Evolutionary conservation across 2,113 vertebrate species (phyloP), one percentile per base, ranked within the genome.

Genomic region (Egretta garzetta): DNA sequence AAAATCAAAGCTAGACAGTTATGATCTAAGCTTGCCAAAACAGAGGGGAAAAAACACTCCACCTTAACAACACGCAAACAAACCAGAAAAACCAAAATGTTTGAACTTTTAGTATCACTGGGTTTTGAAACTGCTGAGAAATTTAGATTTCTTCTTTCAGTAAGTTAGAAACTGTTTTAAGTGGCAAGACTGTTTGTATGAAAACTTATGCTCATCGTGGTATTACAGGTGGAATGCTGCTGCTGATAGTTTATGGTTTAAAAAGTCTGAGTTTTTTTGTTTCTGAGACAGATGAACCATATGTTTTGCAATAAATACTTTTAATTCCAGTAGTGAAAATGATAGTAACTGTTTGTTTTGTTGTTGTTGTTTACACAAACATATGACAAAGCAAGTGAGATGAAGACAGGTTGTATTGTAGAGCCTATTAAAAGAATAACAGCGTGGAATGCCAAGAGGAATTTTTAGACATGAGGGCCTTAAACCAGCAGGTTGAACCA

Each of bases 231-330:
- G 55, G 55, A 79, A 92, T 28, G 45, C 70, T 88, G 76, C 55
- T 80, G 68, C 45, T 70, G 28, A 22, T 85, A 79, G 89, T 73
- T 96, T 88, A 72, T 79, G 52, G 35, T 88, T 95, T 86, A 64
- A 89, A 76, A 83, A 95, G 45, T 63, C 56, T 75, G 24, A 73
- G 72, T 39, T 70, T 89, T 72, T 92, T 96, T 88, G 55, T 88
- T 96, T 95, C 73, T 87, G 52, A 96, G 39, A 33, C 55, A 87
- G 72, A 80, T 87, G 50, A 85, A 77, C 71, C 45, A 32, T 77
- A 89, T 80, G 53, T 82, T 96, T 96, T 87, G 56, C 30, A 86
- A 77, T 85, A 92, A 96, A 88, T 89, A 79, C 39, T 86, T 93
- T 83, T 82, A 95, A 93, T 94, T 95, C 32, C 30, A 83, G 39